Percentiles rank a stretch among this genome's conserved stretches.
Conservation (phyloP, 1,140 invertebrate genomes). For the Batillaria attramentaria region DNA sequence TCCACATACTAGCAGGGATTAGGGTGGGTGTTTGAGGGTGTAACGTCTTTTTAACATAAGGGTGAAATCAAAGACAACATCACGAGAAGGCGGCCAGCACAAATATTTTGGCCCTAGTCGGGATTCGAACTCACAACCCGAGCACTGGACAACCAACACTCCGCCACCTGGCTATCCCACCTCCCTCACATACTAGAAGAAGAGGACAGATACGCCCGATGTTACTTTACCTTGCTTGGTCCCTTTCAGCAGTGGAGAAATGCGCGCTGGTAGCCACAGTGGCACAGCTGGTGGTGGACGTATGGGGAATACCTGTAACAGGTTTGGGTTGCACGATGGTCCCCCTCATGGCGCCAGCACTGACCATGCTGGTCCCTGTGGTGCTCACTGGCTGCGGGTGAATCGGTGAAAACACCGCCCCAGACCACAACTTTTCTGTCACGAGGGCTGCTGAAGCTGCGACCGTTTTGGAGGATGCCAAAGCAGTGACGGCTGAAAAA, state of each 20-base stretch:
- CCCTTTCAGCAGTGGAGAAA: conserved; percentile 5
- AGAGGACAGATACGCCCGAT: too few relatives aligned
- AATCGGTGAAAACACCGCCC: conserved; percentile 65
- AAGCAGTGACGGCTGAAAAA: background rate
- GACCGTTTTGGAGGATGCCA: background rate
- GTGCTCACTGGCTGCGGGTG: conserved; percentile 65
- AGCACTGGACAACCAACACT: too few relatives aligned
- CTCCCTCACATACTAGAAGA: too few relatives aligned
- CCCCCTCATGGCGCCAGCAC: too few relatives aligned
- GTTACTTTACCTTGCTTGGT: conserved; percentile 18
- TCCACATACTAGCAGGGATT: background rate
- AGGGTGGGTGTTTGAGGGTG: too few relatives aligned
- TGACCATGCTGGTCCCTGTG: background rate
- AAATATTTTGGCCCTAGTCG: too few relatives aligned
- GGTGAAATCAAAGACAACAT: too few relatives aligned
- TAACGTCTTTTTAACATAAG: too few relatives aligned
- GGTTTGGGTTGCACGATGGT: conserved; percentile 40
- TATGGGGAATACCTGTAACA: conserved; percentile 11
- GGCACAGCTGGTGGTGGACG: background rate
- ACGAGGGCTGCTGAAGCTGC: conserved; percentile 28
- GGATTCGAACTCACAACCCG: too few relatives aligned
- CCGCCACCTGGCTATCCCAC: too few relatives aligned
- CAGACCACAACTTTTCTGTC: conserved; percentile 44
- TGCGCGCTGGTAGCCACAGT: background rate
- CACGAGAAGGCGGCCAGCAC: too few relatives aligned